A percentile compares a stretch with the other conserved stretches of the same genome.
Evolutionary conservation across 2,797 vertebrate species (phyloP).

Genomic region (Sciurus carolinensis): DNA sequence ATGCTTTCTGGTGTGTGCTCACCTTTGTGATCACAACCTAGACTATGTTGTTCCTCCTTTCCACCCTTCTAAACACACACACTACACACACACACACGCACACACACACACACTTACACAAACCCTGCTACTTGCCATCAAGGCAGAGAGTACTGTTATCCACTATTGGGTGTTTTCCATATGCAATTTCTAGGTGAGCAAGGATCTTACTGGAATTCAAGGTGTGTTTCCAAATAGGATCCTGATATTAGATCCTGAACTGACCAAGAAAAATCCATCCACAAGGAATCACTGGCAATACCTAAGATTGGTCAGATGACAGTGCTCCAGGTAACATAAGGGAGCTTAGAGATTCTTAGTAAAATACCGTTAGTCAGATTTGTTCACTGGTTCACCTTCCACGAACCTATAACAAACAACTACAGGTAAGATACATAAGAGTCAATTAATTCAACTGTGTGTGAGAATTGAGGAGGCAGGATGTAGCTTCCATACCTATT

Average conservation of each 20-base stretch:
- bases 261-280: not conserved
- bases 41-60: not conserved
- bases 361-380: not conserved
- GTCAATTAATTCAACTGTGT: constrained; percentile 3
- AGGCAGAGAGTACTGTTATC: not conserved
- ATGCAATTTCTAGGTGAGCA: not conserved
- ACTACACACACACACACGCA: not conserved
- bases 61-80: not conserved
- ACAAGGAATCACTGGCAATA: not conserved
- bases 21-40: not conserved
- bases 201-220: not conserved
- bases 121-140: not conserved
- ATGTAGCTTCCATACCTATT: not conserved
- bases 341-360: not conserved
- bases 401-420: constrained; percentile 5
- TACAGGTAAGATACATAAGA: not conserved
- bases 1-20: not conserved
- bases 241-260: not conserved
- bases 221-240: not conserved
- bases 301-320: not conserved
- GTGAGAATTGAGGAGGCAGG: constrained; percentile 1
- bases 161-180: not conserved
- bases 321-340: not conserved
- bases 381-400: not conserved
- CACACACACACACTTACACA: not conserved